Percentiles rank a stretch among this genome's conserved stretches.
phyloP scores from a whole-genome alignment of 2,888 invertebrate genomes.

The Dryocosmus kuriphilus region DNA sequence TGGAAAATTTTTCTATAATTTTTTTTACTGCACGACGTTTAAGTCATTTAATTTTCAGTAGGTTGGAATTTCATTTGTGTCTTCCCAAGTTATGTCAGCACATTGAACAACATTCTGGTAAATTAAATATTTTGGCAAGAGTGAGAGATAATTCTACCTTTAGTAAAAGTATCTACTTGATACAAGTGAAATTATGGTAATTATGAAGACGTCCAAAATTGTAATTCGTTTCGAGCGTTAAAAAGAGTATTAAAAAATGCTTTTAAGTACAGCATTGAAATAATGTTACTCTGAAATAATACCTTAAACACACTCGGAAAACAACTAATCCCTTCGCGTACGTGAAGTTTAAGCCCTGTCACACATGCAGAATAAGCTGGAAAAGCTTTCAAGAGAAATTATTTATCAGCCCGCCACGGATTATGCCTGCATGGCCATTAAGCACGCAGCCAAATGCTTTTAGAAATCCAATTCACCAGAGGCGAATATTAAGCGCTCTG shows the following conservation, averaged over 20 bases:
- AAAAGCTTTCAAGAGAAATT: conserved; percentile 43
- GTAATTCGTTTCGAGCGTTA: conserved; percentile 3
- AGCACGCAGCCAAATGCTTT: conserved; percentile 39
- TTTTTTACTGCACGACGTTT: no score
- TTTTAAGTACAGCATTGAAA: conserved; percentile 17
- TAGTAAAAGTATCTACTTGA: not conserved
- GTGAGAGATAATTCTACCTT: not conserved
- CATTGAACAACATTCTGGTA: no score
- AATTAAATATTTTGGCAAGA: no score
- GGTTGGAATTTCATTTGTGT: no score
- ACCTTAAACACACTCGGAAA: conserved; percentile 34
- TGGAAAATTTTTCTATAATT: no score
- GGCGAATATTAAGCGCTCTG: conserved; percentile 29
- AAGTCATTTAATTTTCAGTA: no score
- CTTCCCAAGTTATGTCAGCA: no score
- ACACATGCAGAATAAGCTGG: conserved; percentile 39
- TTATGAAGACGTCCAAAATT: not conserved
- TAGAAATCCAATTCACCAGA: conserved; percentile 36
- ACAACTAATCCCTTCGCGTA: conserved; percentile 32
- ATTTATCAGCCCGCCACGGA: conserved; percentile 37
- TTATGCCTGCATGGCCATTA: conserved; percentile 40
- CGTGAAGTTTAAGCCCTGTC: conserved; percentile 19
- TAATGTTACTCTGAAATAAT: conserved; percentile 22
- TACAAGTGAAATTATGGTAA: not conserved
- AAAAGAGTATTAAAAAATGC: not conserved